Evolutionary conservation across 2,113 vertebrate genomes (phyloP), one percentile per base, ranked within the genome.

Genomic region (Empidonax traillii): DNA sequence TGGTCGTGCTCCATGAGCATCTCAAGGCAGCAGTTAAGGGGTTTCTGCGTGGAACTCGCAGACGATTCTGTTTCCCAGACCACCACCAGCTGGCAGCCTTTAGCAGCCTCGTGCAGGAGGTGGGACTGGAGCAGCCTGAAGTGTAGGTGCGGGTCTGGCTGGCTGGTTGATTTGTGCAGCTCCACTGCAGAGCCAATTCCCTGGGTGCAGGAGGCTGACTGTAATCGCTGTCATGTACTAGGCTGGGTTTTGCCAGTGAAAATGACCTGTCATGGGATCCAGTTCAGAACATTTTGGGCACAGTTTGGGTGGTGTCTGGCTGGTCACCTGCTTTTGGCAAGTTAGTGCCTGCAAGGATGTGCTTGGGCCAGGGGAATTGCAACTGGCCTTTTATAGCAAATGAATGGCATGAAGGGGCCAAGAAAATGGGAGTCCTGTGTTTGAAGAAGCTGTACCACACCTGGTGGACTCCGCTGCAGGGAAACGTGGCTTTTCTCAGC

Each of bases 61-160:
- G 83, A 4, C 19, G 11, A 9, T 62, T 82, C 52, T 2, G 0
- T 84, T 12, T 31, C 12, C 0, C 56, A 28, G 44, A 33, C n/a
- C 66, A 7, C 90, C 95, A 92, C 91, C 84, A 97, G 93, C 94
- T 33, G 95, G 94, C 96, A 95, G 91, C 89, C 91, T 96, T 94
- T n/a, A 58, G 67, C 94, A 93, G 65, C 28, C 62, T 90, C 3
- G 0, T 1, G 1, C 41, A 30, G 77, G 56, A n/a, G 27, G 17
- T 5, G 18, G 39, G n/a, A 30, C 15, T 62, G 2, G 41, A 61
- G 30, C 59, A 8, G 41, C 21, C 35, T 1, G 5, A 9, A 1
- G 1, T 20, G 73, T 3, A 9, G 30, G 12, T 37, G 37, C 10
- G 49, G 31, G 16, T 19, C n/a, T 66, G 51, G 3, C 86, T 23